phyloP scores from a whole-genome alignment of 2,888 invertebrate genomes.

The Cerastis leucographa region DNA sequence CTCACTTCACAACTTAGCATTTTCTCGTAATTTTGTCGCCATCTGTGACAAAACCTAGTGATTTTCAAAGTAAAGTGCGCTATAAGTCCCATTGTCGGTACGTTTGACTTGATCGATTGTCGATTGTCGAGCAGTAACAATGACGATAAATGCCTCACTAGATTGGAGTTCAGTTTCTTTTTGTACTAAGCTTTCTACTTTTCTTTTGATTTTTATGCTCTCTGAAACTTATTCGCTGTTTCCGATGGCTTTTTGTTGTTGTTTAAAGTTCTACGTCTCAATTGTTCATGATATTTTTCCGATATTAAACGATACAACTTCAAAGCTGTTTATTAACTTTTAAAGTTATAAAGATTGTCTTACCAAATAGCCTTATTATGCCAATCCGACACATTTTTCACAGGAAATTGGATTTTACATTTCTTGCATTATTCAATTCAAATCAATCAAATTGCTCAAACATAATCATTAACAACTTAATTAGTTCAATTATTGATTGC shows the following conservation, averaged over 20 bases:
- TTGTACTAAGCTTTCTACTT: constrained; percentile 56
- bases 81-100: constrained; percentile 81
- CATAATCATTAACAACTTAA: constrained; percentile 19
- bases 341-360: constrained; percentile 8
- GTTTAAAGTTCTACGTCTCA: constrained; percentile 1
- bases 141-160: constrained; percentile 82
- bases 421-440: constrained; percentile 18
- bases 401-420: constrained; percentile 29
- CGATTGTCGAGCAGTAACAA: constrained; percentile 81
- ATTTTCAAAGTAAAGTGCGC: constrained; percentile 72
- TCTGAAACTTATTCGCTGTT: constrained; percentile 47
- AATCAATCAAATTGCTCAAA: constrained; percentile 40
- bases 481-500: constrained; percentile 28
- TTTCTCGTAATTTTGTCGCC: constrained; percentile 62
- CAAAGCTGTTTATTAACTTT: background rate
- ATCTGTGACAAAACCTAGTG: constrained; percentile 69
- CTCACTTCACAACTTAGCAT: constrained; percentile 44
- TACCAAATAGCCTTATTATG: background rate
- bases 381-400: constrained; percentile 15
- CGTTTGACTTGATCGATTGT: constrained; percentile 79
- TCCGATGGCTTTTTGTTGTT: constrained; percentile 41
- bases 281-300: constrained; percentile 16
- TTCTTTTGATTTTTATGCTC: constrained; percentile 44
- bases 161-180: constrained; percentile 77
- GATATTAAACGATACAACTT: background rate